Conservation (phyloP, 2,113 vertebrate genomes). For the Sylvia atricapilla region DNA sequence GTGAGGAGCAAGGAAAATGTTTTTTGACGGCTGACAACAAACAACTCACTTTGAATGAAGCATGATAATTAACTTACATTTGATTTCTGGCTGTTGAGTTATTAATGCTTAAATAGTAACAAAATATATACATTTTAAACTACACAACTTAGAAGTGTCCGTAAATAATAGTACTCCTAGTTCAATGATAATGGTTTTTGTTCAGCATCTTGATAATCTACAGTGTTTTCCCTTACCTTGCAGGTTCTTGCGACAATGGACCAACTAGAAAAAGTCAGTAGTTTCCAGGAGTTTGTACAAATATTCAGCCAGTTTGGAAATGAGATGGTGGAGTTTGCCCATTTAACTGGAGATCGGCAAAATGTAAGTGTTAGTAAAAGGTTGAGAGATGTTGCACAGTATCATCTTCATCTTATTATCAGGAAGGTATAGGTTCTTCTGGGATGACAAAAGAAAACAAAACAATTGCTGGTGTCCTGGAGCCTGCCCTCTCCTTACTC, state of each 20-base stretch:
- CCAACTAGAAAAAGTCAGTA: slow-evolving; percentile 92
- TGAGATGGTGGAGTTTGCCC: slow-evolving; percentile 99
- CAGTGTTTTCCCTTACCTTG: not conserved
- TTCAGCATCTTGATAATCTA: not conserved
- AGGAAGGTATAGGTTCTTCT: not conserved
- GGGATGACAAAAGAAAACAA: not conserved
- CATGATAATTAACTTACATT: not conserved
- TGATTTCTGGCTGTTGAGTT: not conserved
- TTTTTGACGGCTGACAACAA: not conserved
- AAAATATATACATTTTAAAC: not conserved
- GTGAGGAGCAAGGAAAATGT: not conserved
- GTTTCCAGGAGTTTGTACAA: slow-evolving; percentile 99
- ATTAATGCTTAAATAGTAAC: not conserved
- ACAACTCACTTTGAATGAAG: not conserved
- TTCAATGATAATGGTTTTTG: not conserved
- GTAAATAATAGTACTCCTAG: not conserved
- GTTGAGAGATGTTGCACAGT: not conserved
- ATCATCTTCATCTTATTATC: not conserved
- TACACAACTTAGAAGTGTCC: not conserved
- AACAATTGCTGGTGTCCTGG: not conserved
- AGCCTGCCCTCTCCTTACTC: not conserved
- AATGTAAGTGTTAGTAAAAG: slow-evolving; percentile 81
- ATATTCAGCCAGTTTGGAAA: slow-evolving; percentile 99
- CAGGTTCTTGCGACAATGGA: slow-evolving; percentile 96
- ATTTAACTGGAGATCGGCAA: slow-evolving; percentile 97